Evolutionary conservation across 2,888 invertebrate species (phyloP).

Genomic region (Sinelater perroti): DNA sequence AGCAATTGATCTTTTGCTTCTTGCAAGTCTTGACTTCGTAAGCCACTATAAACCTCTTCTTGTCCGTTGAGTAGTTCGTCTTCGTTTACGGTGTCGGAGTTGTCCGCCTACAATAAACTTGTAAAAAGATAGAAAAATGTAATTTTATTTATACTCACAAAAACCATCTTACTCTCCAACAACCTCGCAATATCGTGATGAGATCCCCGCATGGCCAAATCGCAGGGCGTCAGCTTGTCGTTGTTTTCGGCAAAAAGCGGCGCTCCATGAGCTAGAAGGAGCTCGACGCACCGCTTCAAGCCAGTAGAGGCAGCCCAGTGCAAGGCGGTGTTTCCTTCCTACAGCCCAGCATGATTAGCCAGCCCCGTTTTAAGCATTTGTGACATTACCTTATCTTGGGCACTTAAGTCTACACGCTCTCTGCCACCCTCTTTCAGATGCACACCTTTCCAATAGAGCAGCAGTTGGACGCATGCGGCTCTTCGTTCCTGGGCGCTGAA

Average conservation of each 20-base stretch:
- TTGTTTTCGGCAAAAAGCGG: slow-evolving; percentile 71
- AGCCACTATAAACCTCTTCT: slow-evolving; percentile 67
- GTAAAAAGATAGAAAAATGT: background rate
- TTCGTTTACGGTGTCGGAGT: slow-evolving; percentile 63
- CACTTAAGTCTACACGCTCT: slow-evolving; percentile 67
- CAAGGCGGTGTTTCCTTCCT: slow-evolving; percentile 73
- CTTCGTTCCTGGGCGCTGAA: slow-evolving; percentile 66
- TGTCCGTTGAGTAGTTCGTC: slow-evolving; percentile 61
- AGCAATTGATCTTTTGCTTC: slow-evolving; percentile 75
- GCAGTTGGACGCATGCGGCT: slow-evolving; percentile 68
- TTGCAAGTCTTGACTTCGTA: slow-evolving; percentile 73
- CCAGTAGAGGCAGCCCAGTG: slow-evolving; percentile 72
- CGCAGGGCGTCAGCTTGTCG: slow-evolving; percentile 71
- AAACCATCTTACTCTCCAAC: slow-evolving; percentile 74
- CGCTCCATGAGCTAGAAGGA: slow-evolving; percentile 67
- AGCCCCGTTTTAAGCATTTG: too few species aligned
- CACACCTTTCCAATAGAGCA: slow-evolving; percentile 70
- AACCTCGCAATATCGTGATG: slow-evolving; percentile 70
- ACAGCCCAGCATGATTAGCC: too few species aligned
- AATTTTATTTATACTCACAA: slow-evolving; percentile 60
- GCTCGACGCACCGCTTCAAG: slow-evolving; percentile 69
- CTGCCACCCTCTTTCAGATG: slow-evolving; percentile 64
- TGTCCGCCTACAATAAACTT: slow-evolving; percentile 56
- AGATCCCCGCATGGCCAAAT: slow-evolving; percentile 68
- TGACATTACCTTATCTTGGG: slow-evolving; percentile 66